A percentile compares a stretch with the other conserved stretches of the same genome.
Conservation (phyloP, 1,140 invertebrate species). For the Limonius californicus region DNA sequence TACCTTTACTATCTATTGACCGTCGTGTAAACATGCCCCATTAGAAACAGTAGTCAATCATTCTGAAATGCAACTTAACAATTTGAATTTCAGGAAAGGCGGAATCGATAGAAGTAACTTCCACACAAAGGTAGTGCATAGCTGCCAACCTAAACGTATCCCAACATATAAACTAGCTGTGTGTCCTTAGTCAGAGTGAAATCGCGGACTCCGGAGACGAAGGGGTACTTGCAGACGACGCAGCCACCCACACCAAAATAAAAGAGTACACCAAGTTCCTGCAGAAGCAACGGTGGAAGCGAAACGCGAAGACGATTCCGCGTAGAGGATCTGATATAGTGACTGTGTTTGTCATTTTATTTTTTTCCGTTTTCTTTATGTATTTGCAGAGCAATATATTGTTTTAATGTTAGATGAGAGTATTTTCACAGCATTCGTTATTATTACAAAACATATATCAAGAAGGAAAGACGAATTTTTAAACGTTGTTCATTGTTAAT, state of each 20-base stretch:
- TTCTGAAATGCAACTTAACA: background rate
- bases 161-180: constrained; percentile 8
- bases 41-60: background rate
- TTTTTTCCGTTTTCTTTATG: constrained; percentile 30
- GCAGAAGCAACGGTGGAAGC: background rate
- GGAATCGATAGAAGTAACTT: background rate
- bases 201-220: background rate
- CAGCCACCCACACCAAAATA: no score
- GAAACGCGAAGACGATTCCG: background rate
- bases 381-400: constrained; percentile 31
- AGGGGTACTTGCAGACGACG: no score
- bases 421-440: background rate
- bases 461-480: background rate
- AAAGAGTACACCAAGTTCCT: no score
- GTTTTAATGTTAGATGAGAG: constrained; percentile 26
- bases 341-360: constrained; percentile 23
- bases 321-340: constrained; percentile 12
- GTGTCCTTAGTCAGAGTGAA: constrained; percentile 2
- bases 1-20: no score
- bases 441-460: no score
- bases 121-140: constrained; percentile 4
- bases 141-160: background rate
- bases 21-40: no score
- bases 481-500: constrained; percentile 9
- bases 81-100: constrained; percentile 4